Percentiles rank a stretch among this genome's conserved stretches.
Conservation (phyloP, 2,113 vertebrate species). For the Antennarius striatus region DNA sequence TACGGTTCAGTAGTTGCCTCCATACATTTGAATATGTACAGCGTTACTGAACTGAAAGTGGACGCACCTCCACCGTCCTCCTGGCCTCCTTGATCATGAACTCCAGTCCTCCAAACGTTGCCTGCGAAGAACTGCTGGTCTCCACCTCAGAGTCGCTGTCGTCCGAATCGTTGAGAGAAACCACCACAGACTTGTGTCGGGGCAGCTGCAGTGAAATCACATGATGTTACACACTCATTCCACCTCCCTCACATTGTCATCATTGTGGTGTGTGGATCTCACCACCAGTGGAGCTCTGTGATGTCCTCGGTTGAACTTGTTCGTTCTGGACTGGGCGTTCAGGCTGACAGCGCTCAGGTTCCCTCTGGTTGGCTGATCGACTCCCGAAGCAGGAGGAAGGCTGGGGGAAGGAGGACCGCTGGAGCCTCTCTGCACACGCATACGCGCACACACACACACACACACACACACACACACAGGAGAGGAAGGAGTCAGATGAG, state of each 20-base stretch:
- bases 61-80: conserved; percentile 90
- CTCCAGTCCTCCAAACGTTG: conserved; percentile 92
- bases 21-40: too few relatives aligned
- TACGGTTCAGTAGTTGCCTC: too few relatives aligned
- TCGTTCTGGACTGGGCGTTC: conserved; percentile 84
- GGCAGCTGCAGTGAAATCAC: conserved; percentile 81
- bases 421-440: conserved; percentile 72
- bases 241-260: not conserved
- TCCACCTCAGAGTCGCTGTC: conserved; percentile 95
- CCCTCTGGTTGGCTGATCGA: conserved; percentile 77
- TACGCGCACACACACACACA: not conserved
- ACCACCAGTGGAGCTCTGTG: conserved; percentile 80
- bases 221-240: not conserved
- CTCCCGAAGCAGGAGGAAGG: conserved; percentile 45
- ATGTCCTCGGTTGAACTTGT: conserved; percentile 84
- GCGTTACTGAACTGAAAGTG: too few relatives aligned
- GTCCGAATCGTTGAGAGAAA: conserved; percentile 91
- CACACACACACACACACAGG: not conserved
- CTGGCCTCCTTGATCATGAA: conserved; percentile 99
- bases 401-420: conserved; percentile 86
- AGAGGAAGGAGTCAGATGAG: too few relatives aligned
- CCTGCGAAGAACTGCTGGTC: conserved; percentile 76
- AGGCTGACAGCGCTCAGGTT: conserved; percentile 86
- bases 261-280: conserved; percentile 9
- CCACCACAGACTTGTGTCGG: conserved; percentile 94